Evolutionary conservation across 2,888 invertebrate species (phyloP).

Genomic region (Cataglyphis rosenhaueri): DNA sequence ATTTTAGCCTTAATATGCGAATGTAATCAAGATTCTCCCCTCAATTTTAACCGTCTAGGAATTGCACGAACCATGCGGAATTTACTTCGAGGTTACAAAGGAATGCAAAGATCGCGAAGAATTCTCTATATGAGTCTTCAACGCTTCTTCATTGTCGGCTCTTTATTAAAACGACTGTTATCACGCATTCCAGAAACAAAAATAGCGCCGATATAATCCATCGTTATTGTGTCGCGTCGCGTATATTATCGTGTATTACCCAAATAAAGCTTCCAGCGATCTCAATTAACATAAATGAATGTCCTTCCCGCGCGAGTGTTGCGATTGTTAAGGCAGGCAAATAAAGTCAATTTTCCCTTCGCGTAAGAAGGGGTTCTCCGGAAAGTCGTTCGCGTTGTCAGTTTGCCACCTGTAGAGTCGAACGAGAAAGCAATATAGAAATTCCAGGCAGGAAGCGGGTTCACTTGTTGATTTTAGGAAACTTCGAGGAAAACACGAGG

Average conservation of each 20-base stretch:
- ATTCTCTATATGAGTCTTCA: slow-evolving; percentile 81
- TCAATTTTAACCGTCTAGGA: slow-evolving; percentile 37
- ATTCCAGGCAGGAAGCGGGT: slow-evolving; percentile 76
- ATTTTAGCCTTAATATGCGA: slow-evolving; percentile 30
- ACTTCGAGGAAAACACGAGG: slow-evolving; percentile 74
- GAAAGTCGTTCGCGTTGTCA: slow-evolving; percentile 56
- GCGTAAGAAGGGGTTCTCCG: background rate
- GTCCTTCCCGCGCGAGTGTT: background rate
- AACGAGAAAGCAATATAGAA: slow-evolving; percentile 78
- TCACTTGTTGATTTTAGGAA: slow-evolving; percentile 83
- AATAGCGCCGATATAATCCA: slow-evolving; percentile 29
- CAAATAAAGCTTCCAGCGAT: slow-evolving; percentile 6
- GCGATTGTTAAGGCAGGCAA: slow-evolving; percentile 13
- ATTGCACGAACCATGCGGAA: slow-evolving; percentile 67
- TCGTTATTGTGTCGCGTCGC: slow-evolving; percentile 27
- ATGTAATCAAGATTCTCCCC: slow-evolving; percentile 43
- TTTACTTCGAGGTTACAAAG: slow-evolving; percentile 70
- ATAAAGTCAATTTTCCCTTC: slow-evolving; percentile 9
- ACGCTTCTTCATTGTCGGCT: slow-evolving; percentile 41
- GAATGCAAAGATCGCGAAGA: slow-evolving; percentile 80
- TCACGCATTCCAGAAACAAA: slow-evolving; percentile 70
- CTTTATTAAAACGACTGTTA: slow-evolving; percentile 81
- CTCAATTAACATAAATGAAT: background rate
- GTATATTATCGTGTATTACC: slow-evolving; percentile 31
- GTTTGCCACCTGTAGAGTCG: slow-evolving; percentile 81